A percentile compares a stretch with the other conserved stretches of the same genome.
Conservation (phyloP, 1,140 invertebrate species). For the Daktulosphaira vitifoliae region DNA sequence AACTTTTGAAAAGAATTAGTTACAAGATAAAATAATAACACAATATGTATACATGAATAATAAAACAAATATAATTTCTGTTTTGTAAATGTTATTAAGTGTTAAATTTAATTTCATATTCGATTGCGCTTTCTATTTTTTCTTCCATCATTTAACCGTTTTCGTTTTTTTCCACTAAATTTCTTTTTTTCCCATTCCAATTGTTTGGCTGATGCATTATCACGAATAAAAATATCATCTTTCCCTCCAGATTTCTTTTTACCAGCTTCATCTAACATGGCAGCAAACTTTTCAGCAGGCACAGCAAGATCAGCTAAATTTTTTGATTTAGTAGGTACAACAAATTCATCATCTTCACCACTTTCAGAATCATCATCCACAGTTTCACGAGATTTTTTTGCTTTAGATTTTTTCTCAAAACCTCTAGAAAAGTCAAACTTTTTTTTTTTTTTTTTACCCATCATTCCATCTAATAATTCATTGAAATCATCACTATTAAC, state of each 20-base stretch:
- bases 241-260: constrained; percentile 39
- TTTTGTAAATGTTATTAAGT: too few relatives aligned
- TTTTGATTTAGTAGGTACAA: constrained; percentile 41
- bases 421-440: constrained; percentile 43
- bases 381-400: constrained; percentile 35
- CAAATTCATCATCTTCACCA: constrained; percentile 43
- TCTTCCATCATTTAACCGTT: constrained; percentile 20
- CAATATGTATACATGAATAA: too few relatives aligned
- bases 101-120: not conserved
- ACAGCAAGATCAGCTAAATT: constrained; percentile 49
- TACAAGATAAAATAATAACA: too few relatives aligned
- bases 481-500: constrained; percentile 85
- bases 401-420: constrained; percentile 42
- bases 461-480: constrained; percentile 62
- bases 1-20: too few relatives aligned
- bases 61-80: too few relatives aligned
- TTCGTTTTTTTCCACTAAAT: constrained; percentile 19
- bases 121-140: constrained; percentile 22
- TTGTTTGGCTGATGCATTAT: constrained; percentile 35
- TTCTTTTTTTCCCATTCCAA: constrained; percentile 38
- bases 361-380: constrained; percentile 42
- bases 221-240: constrained; percentile 27
- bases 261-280: constrained; percentile 58
- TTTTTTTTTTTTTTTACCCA: constrained; percentile 43
- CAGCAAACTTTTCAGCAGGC: constrained; percentile 65